A percentile compares a stretch with the other conserved stretches of the same genome.
Evolutionary conservation across 2,888 invertebrate genomes (phyloP).

Genomic region (Nemoura dubitans): DNA sequence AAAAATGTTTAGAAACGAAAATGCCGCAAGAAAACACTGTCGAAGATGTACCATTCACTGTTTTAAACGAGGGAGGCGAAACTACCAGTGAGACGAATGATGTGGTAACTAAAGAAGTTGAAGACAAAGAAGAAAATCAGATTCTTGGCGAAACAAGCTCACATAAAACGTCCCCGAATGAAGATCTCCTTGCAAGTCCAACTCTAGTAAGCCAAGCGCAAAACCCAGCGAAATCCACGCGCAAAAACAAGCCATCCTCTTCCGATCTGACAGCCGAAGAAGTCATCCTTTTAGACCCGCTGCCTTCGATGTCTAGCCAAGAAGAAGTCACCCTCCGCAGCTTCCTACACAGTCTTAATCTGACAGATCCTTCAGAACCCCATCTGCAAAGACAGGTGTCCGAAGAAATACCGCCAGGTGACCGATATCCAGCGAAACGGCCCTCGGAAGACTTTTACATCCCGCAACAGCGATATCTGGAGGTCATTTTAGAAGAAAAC

Average conservation of each 20-base stretch:
- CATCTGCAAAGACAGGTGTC: background rate
- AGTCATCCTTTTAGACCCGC: constrained; percentile 45
- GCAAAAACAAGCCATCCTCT: background rate
- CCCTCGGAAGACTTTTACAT: constrained; percentile 45
- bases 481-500: constrained; percentile 54
- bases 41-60: no score
- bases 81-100: no score
- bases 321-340: constrained; percentile 56
- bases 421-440: background rate
- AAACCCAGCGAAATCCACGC: background rate
- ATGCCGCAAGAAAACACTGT: no score
- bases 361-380: constrained; percentile 51
- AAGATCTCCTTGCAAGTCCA: background rate
- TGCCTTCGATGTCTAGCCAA: constrained; percentile 55
- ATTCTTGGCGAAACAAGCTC: no score
- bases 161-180: background rate
- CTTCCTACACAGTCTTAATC: constrained; percentile 57
- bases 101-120: no score
- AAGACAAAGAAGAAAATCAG: no score
- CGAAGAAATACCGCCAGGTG: background rate
- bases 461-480: constrained; percentile 45
- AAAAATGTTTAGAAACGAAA: no score
- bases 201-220: background rate
- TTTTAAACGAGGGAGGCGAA: no score
- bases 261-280: constrained; percentile 45